Conservation (phyloP, 1,140 invertebrate species). For the Lethocerus indicus region DNA sequence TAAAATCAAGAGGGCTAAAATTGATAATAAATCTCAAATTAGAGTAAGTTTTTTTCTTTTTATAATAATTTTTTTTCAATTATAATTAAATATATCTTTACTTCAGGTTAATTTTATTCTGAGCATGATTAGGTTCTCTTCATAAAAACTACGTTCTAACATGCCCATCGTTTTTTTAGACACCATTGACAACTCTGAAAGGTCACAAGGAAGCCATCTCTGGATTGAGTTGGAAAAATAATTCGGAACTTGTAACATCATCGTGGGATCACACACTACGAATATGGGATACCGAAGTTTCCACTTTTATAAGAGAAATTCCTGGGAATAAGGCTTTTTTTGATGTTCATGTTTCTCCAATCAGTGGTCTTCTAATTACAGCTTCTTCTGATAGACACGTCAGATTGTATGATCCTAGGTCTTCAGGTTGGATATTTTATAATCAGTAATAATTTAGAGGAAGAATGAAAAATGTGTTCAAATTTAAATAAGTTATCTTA, state of each 20-base stretch:
- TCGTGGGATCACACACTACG: slow-evolving; percentile 93
- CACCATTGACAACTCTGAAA: slow-evolving; percentile 71
- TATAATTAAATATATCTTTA: no score
- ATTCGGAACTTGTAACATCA: slow-evolving; percentile 57
- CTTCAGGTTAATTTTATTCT: no score
- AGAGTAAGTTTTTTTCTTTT: slow-evolving; percentile 25
- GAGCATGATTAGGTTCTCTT: no score
- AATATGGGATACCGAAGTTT: slow-evolving; percentile 82
- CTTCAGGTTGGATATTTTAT: slow-evolving; percentile 60
- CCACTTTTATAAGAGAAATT: slow-evolving; percentile 63
- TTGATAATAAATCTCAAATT: slow-evolving; percentile 23
- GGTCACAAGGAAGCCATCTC: slow-evolving; percentile 87
- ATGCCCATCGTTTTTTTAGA: slow-evolving; percentile 28
- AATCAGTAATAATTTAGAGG: no score
- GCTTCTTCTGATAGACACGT: slow-evolving; percentile 81
- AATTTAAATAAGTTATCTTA: no score
- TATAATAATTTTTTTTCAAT: background rate
- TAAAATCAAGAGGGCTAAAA: slow-evolving; percentile 29
- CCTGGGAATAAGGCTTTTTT: slow-evolving; percentile 85
- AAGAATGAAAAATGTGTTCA: no score
- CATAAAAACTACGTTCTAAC: background rate
- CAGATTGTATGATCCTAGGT: slow-evolving; percentile 79
- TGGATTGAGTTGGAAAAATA: slow-evolving; percentile 63
- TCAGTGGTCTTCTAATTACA: slow-evolving; percentile 58
- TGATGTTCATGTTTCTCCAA: slow-evolving; percentile 62